These are phyloP conservation scores for Pseudolaguvia tuberculata DNA, from an alignment of 2,113 vertebrate genomes.

Conservation along the genomic window DNA sequence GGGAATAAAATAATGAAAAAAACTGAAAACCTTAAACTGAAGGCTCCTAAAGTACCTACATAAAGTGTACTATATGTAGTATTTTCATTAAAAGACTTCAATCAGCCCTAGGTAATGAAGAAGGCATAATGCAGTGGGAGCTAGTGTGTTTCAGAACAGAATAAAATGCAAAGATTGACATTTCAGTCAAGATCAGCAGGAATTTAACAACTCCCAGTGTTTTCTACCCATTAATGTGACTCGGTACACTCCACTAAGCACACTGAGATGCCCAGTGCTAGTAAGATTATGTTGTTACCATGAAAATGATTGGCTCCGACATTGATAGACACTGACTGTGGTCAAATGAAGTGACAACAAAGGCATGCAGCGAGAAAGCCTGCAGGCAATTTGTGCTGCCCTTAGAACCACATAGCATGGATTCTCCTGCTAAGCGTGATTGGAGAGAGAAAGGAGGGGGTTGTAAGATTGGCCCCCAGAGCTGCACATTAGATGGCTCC, in stretches of 20 bases:
- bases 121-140: conserved; percentile 10
- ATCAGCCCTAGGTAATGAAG: conserved; percentile 14
- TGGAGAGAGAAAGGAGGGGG: background rate
- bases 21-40: background rate
- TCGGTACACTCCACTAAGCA: background rate
- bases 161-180: conserved; percentile 4
- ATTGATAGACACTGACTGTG: conserved; percentile 4
- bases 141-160: conserved; percentile 10
- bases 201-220: conserved; percentile 16
- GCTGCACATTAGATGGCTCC: conserved; percentile 26
- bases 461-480: conserved; percentile 18
- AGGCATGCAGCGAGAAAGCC: conserved; percentile 9
- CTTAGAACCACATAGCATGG: conserved; percentile 20
- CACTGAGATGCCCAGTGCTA: conserved; percentile 1
- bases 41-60: background rate
- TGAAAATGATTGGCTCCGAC: conserved; percentile 22
- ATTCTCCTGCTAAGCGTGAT: conserved; percentile 22
- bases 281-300: conserved; percentile 9
- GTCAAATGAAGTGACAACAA: conserved; percentile 29
- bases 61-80: conserved; percentile 5
- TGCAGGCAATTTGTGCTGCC: conserved; percentile 33
- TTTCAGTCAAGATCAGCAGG: conserved; percentile 12
- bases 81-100: conserved; percentile 11
- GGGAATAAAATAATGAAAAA: conserved; percentile 10
- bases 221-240: background rate